Conservation (phyloP, 2,113 vertebrate species). For the Phycodurus eques region DNA sequence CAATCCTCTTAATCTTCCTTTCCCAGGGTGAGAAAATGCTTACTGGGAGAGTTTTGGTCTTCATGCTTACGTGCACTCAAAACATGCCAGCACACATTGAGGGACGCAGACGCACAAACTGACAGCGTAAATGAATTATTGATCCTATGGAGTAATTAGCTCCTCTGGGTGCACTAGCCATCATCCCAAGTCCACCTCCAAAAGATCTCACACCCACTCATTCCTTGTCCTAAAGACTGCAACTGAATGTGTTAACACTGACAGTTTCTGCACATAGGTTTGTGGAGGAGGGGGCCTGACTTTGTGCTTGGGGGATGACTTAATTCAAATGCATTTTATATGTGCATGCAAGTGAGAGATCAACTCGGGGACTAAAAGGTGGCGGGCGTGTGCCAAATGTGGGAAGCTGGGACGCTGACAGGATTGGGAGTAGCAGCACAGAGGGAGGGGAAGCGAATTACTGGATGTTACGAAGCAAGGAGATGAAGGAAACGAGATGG, state of each 20-base stretch:
- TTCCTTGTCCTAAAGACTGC: conserved; percentile 26
- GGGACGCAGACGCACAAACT: conserved; percentile 50
- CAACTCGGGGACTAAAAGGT: conserved; percentile 49
- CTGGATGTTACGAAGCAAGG: conserved; percentile 46
- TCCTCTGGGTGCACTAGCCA: conserved; percentile 51
- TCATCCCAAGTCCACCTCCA: conserved; percentile 15
- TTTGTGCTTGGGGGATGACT: conserved; percentile 37
- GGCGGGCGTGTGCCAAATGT: conserved; percentile 47
- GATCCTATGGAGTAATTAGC: conserved; percentile 75
- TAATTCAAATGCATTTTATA: conserved; percentile 54
- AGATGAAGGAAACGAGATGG: conserved; percentile 40
- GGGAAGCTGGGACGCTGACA: conserved; percentile 42
- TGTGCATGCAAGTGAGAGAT: conserved; percentile 52
- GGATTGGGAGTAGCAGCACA: conserved; percentile 53
- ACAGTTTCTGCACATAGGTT: conserved; percentile 44
- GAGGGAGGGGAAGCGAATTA: conserved; percentile 49
- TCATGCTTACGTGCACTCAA: conserved; percentile 61
- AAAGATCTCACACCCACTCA: conserved; percentile 35
- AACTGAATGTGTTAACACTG: conserved; percentile 48
- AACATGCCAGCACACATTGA: conserved; percentile 53
- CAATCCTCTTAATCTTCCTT: conserved; percentile 76
- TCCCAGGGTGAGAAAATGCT: conserved; percentile 73
- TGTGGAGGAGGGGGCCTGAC: conserved; percentile 45
- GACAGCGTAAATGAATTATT: conserved; percentile 77
- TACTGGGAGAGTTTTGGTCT: conserved; percentile 65